Conservation (phyloP, 2,797 vertebrate species). For the Choloepus didactylus region DNA sequence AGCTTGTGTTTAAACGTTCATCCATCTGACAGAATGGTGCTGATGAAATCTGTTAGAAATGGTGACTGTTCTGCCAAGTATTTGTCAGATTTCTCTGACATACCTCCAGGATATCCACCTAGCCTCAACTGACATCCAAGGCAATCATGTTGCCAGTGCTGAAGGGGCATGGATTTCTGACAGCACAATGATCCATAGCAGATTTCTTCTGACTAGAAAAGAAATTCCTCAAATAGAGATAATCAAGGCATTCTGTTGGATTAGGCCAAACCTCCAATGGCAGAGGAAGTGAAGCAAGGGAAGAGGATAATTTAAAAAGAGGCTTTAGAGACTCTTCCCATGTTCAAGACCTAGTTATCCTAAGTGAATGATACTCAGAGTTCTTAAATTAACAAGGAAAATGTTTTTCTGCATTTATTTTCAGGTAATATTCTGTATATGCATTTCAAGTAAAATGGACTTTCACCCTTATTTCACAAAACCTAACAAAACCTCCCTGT, state of each 20-base stretch:
- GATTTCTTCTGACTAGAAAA: constrained; percentile 60
- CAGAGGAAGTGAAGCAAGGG: not conserved
- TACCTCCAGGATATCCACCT: constrained; percentile 66
- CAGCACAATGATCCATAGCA: constrained; percentile 28
- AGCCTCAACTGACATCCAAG: constrained; percentile 56
- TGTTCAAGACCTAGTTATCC: not conserved
- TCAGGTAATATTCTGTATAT: not conserved
- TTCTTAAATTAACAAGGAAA: not conserved
- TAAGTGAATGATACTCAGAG: not conserved
- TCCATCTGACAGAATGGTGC: constrained; percentile 58
- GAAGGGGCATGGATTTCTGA: constrained; percentile 46
- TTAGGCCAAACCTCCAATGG: constrained; percentile 6
- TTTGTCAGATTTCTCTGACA: constrained; percentile 70
- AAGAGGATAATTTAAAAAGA: constrained; percentile 4
- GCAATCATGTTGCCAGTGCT: not conserved
- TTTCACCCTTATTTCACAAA: constrained; percentile 20
- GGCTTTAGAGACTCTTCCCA: not conserved
- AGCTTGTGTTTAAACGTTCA: constrained; percentile 56
- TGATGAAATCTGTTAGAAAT: constrained; percentile 64
- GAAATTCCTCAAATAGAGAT: constrained; percentile 19
- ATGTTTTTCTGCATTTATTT: not conserved
- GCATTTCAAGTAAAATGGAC: constrained; percentile 25
- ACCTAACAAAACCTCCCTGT: rapidly evolving
- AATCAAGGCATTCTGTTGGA: constrained; percentile 12
- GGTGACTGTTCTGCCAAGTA: constrained; percentile 60